Base-by-base conservation (phyloP, 2,797 vertebrate genomes). In the Coilia nasus region DNA sequence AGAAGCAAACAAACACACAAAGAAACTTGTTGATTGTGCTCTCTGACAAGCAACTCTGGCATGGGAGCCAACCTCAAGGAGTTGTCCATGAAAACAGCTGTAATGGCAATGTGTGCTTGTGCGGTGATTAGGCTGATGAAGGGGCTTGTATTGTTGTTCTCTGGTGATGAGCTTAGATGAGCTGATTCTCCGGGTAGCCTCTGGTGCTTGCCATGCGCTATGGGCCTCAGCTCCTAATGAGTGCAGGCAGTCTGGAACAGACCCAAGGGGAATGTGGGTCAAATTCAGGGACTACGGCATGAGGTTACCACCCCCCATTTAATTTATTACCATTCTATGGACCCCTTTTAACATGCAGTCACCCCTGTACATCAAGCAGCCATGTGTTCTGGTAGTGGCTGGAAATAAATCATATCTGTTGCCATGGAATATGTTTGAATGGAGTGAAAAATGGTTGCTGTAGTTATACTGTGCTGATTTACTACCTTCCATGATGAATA, bases 111-210 rank as follows among this genome's bases (percentile, higher is more conserved):
- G n/a, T 28, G 31, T 83, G 83, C 62, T 31, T 62, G 56, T 50
- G 19, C 82, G 47, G 15, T 67, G 47, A 67, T 59, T 81, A 82
- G 23, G 44, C 28, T 87, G 64, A 81, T 75, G 11, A 6, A 83
- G 44, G 50, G 56, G 11, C 12, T 31, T 83, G 64, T 82, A 67
- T 91, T 92, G 91, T 92, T 88, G 90, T 87, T 91, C 92, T 88
- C 89, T 87, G 88, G 89, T 94, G 94, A 94, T 93, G 5, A 41
- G 35, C 35, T 54, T 2, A 93, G 91, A 94, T 93, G 87, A 87
- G 90, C 91, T 91, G 91, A 92, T 92, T 92, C 93, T 93, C 19
- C 10, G 81, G 80, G 59, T 87, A 86, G 92, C 94, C 91, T 93
- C 91, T 93, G 93, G 89, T 82, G 47, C 89, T 89, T 90, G 91